These are phyloP conservation scores for Daktulosphaira vitifoliae DNA, from an alignment of 1,140 invertebrate genomes.

Conservation along the genomic window DNA sequence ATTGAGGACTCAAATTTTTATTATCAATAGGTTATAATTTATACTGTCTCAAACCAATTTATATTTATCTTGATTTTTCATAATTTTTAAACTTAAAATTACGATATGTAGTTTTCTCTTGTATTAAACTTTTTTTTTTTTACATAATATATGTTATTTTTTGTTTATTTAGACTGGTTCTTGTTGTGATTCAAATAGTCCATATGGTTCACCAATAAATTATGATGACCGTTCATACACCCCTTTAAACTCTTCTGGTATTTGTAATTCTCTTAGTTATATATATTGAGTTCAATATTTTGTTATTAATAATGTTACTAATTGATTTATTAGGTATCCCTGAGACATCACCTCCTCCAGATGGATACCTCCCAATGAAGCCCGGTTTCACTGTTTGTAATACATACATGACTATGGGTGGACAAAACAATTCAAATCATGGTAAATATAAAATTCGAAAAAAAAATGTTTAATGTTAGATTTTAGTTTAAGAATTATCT, in stretches of 20 bases:
- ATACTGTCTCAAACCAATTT: too few species aligned
- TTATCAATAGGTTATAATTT: too few species aligned
- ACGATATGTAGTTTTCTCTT: too few species aligned
- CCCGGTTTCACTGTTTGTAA: conserved; percentile 16
- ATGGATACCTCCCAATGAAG: conserved; percentile 28
- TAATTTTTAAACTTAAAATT: too few species aligned
- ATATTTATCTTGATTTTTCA: too few species aligned
- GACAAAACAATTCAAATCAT: conserved; percentile 18
- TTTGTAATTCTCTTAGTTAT: neutral
- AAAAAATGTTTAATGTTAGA: too few species aligned
- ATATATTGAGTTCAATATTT: neutral
- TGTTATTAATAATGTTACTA: neutral
- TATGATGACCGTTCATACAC: conserved; percentile 10
- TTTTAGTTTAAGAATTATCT: too few species aligned
- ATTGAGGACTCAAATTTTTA: too few species aligned
- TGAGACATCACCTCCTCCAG: conserved; percentile 9
- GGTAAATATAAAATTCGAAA: conserved; percentile 6
- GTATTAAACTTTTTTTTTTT: too few species aligned
- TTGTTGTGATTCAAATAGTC: conserved; percentile 29
- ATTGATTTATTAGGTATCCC: conserved; percentile 6
- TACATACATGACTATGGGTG: conserved; percentile 4
- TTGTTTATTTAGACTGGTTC: conserved; percentile 13
- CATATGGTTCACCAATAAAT: conserved; percentile 24
- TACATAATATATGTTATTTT: neutral
- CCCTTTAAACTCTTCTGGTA: conserved; percentile 12